phyloP scores from a whole-genome alignment of 2,113 vertebrate genomes.

The Cyrtonyx montezumae region DNA sequence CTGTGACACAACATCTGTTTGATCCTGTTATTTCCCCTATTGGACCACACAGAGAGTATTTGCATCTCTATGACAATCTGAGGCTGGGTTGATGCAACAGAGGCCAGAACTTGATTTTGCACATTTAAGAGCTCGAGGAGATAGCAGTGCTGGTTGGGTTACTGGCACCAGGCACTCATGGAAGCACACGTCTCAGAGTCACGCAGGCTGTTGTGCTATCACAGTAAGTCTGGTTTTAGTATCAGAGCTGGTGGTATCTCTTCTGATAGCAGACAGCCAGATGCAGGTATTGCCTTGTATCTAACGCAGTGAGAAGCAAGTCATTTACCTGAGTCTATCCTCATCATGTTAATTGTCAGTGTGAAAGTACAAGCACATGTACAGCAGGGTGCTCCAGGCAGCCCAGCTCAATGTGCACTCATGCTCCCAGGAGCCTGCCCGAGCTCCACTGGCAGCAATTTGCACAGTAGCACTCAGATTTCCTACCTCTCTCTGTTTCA shows the following conservation, averaged over 20 bases:
- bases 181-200: neutral
- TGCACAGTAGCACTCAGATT: neutral
- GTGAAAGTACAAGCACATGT: neutral
- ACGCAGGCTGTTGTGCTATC: neutral
- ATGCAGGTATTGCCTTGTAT: neutral
- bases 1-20: neutral
- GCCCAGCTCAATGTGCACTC: neutral
- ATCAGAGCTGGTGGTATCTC: neutral
- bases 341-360: accelerated
- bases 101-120: neutral
- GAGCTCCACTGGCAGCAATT: neutral
- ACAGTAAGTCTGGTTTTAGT: neutral
- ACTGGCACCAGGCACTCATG: neutral
- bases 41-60: neutral
- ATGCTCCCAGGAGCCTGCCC: neutral
- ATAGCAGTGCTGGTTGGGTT: too few relatives aligned
- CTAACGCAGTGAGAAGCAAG: neutral
- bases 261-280: neutral
- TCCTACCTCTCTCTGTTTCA: neutral
- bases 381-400: neutral
- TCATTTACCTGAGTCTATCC: too few relatives aligned
- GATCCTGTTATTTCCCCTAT: neutral
- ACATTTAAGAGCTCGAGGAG: neutral
- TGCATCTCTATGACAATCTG: neutral
- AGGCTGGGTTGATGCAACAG: neutral